Base-by-base conservation (phyloP, 1,140 invertebrate genomes). In the Cotesia chilonis region DNA sequence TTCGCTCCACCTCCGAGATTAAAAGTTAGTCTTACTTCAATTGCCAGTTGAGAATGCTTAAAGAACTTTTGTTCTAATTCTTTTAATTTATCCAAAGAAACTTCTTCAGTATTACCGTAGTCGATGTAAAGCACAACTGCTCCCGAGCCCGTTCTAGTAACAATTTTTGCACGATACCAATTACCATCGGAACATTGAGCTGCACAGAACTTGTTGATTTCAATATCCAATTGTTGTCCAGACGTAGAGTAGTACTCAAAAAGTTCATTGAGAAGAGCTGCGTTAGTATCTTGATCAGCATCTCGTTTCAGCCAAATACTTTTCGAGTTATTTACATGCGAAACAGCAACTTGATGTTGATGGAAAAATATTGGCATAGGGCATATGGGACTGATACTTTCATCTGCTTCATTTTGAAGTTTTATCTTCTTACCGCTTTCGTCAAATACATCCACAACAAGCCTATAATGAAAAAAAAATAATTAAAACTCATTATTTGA, bases 251-350 rank as follows among this genome's bases (percentile, higher is more conserved):
- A 94, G 78, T 88, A 88, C 47, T 88, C 82, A 72, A 82, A 90
- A 47, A 94, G 79, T 3, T 85, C 76, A 41, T 90, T 81, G 1
- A 91, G 74, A 3, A 93, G 75, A 14, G 75, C 70, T 3, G 82
- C 77, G 0, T 91, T 80, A 5, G 74, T 79, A 4, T 88, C 78
- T 0, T 80, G 73, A 72, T 90, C 88, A 0, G 77, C 63, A 0
- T 78, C 69, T 59, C 87, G 86, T 74, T 93, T 92, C 1, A 93
- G 80, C 80, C 90, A 93, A 1, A 93, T 77, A 55, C 88, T 88
- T 59, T 87, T 88, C 1, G 88, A 81, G 71, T 86, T 82, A 38
- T 88, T 87, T 0, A 87, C 75, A 65, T 89, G 86, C 0, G 87
- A 82, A 0, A 91, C 81, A 67, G 77, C 86, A 0, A 90, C 89